phyloP scores from a whole-genome alignment of 92 coral and sea anemone genomes.

The Desmophyllum pertusum region DNA sequence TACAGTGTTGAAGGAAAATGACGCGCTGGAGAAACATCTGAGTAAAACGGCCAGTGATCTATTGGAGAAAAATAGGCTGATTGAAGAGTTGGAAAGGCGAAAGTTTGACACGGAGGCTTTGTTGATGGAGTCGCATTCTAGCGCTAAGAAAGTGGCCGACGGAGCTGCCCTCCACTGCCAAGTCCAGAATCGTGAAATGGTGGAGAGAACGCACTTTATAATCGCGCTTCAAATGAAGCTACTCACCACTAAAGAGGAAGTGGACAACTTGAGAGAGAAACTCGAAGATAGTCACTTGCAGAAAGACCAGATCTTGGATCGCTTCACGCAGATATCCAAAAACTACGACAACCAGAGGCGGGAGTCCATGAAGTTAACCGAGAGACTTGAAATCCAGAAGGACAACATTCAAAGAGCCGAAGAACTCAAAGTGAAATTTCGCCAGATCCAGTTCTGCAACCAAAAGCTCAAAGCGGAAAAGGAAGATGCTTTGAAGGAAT shows the following conservation, averaged over 20 bases:
- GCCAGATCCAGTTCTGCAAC: slow-evolving; percentile 78
- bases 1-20: slow-evolving; percentile 68
- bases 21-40: slow-evolving; percentile 61
- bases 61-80: slow-evolving; percentile 59
- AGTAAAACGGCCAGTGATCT: slow-evolving; percentile 67
- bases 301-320: slow-evolving; percentile 62
- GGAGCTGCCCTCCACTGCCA: slow-evolving; percentile 65
- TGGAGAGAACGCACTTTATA: slow-evolving; percentile 88
- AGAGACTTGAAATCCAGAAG: slow-evolving; percentile 80
- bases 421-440: slow-evolving; percentile 79
- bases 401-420: slow-evolving; percentile 81
- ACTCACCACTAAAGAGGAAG: slow-evolving; percentile 83
- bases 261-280: slow-evolving; percentile 68
- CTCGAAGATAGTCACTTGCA: slow-evolving; percentile 57
- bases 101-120: slow-evolving; percentile 62
- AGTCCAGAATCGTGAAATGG: slow-evolving; percentile 69
- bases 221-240: slow-evolving; percentile 96
- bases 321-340: slow-evolving; percentile 66
- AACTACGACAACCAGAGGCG: slow-evolving; percentile 89
- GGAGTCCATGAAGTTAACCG: slow-evolving; percentile 89
- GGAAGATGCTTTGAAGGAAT: slow-evolving; percentile 72
- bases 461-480: slow-evolving; percentile 76
- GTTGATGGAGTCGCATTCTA: slow-evolving; percentile 67
- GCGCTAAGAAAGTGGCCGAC: slow-evolving; percentile 70
- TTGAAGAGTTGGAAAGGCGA: slow-evolving; percentile 73